Conservation (phyloP, 2,113 vertebrate species). For the Chinchilla lanigera region DNA sequence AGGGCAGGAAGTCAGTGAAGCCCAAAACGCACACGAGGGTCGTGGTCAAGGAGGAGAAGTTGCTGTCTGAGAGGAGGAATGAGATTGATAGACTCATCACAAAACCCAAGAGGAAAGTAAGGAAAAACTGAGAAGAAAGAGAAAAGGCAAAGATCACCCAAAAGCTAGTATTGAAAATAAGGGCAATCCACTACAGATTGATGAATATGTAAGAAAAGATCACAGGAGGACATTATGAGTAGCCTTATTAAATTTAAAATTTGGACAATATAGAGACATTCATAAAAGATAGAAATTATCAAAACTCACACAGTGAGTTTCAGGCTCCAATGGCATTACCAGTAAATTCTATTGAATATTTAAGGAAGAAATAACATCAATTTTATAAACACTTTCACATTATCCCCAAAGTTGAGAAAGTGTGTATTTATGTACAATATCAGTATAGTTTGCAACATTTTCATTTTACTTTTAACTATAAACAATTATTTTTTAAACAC, state of each 20-base stretch:
- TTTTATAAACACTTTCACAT: not conserved
- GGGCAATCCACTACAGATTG: not conserved
- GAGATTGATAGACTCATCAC: not conserved
- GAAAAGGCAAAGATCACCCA: not conserved
- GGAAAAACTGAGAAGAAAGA: not conserved
- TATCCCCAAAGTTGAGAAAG: not conserved
- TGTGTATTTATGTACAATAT: not conserved
- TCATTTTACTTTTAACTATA: not conserved
- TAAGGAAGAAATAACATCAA: not conserved
- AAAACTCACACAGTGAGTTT: not conserved
- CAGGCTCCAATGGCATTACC: not conserved
- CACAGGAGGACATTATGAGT: not conserved
- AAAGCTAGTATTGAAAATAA: not conserved
- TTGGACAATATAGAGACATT: not conserved
- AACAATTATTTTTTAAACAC: not conserved
- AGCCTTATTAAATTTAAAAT: not conserved
- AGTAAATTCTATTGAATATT: not conserved
- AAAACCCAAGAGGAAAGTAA: not conserved
- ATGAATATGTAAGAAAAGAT: not conserved
- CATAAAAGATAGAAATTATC: not conserved
- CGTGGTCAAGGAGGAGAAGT: not conserved
- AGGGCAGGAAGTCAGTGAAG: not conserved
- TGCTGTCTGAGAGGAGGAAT: not conserved
- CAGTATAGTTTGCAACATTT: not conserved
- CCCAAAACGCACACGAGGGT: not conserved